Base-by-base conservation (phyloP, 64 coral and sea anemone genomes). In the Pocillopora verrucosa region DNA sequence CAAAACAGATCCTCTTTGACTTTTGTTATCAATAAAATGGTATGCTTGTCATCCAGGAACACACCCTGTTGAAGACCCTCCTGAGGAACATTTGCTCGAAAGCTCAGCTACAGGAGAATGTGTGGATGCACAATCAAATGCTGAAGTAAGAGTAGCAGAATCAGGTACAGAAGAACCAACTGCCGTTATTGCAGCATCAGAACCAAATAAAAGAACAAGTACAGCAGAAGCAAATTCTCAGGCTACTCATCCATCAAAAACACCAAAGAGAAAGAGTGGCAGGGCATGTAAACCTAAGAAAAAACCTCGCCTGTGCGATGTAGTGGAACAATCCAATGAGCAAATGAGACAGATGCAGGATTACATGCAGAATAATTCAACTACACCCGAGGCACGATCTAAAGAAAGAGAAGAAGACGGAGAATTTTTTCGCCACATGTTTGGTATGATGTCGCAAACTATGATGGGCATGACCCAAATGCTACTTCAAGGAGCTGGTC, bases 281-380 rank as follows among this genome's bases (percentile, higher is more conserved):
- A 73, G 26, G 26, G 7, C 76, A 25, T 57, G 58, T 80, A 45
- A 56, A 68, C 76, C 91, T 87, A 75, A 57, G n/a, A 92, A 79
- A 57, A 92, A 76, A 73, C 34, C 90, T 56, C 76, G 84, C 56
- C 61, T 88, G 16, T 87, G 36, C 74, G 84, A 92, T 88, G 65
- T 80, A 80, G 63, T 92, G 62, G 85, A 92, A 73, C 75, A 92
- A 80, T 82, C 76, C 26, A 80, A 88, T 92, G 77, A 92, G 80
- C 86, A 88, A 38, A 88, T 92, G 38, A 80, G 80, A 73, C 45
- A 92, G 45, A 78, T 88, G 68, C 61, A 68, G 36, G 76, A 92
- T 13, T 64, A 64, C 6, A 10, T 64, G 11, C 61, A 63, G 61
- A 63, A 17, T 63, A 63, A 17, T 10, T 70, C 30, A 30, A 30